Conservation (phyloP, 1,140 invertebrate species). For the Caenorhabditis elegans region DNA sequence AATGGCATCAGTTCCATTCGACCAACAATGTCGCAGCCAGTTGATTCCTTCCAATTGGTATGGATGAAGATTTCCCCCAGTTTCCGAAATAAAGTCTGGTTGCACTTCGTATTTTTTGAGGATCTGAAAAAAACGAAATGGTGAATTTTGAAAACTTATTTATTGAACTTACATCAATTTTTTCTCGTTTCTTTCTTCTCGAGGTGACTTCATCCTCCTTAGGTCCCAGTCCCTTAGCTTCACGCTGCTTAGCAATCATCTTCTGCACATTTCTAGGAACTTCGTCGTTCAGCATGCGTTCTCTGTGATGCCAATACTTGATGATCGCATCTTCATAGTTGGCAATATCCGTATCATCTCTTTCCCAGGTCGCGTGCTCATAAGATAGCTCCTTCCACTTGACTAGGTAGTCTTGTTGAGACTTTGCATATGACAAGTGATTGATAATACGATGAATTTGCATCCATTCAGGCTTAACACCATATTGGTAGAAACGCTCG, state of each 20-base stretch:
- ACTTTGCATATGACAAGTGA: slow-evolving; percentile 71
- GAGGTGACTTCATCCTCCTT: slow-evolving; percentile 71
- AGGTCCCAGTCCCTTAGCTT: slow-evolving; percentile 74
- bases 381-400: slow-evolving; percentile 99
- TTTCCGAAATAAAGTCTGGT: slow-evolving; percentile 82
- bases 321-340: slow-evolving; percentile 83
- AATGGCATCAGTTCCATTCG: slow-evolving; percentile 74
- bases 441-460: slow-evolving; percentile 90
- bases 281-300: slow-evolving; percentile 58
- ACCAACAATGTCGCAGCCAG: neutral
- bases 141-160: too few relatives aligned
- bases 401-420: slow-evolving; percentile 78
- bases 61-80: slow-evolving; percentile 86
- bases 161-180: slow-evolving; percentile 64
- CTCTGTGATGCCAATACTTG: slow-evolving; percentile 77
- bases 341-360: slow-evolving; percentile 83
- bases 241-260: slow-evolving; percentile 71
- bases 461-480: slow-evolving; percentile 96
- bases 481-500: slow-evolving; percentile 74
- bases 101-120: slow-evolving; percentile 93
- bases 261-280: slow-evolving; percentile 66
- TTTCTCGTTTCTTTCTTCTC: slow-evolving; percentile 68
- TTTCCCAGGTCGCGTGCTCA: slow-evolving; percentile 95
- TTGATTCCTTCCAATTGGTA: neutral
- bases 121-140: slow-evolving; percentile 51